Evolutionary conservation across 1,140 invertebrate species (phyloP).

Genomic region (Drosophila murphyi): DNA sequence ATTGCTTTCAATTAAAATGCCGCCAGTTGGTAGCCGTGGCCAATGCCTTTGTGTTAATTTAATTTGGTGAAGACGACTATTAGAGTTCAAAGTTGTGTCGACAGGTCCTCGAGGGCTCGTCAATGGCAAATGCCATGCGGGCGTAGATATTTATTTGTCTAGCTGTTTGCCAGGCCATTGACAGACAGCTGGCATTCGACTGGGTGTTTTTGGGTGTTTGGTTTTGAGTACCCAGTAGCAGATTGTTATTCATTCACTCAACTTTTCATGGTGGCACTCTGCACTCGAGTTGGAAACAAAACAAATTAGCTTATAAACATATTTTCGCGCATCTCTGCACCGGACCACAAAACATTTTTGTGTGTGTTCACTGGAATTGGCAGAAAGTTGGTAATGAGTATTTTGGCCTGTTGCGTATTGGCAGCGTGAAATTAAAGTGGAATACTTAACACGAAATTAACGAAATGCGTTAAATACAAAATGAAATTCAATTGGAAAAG

Average conservation of each 20-base stretch:
- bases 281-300: constrained; percentile 33
- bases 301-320: constrained; percentile 55
- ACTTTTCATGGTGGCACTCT: constrained; percentile 35
- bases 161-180: constrained; percentile 36
- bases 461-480: background rate
- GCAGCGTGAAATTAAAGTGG: background rate
- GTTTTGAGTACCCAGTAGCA: background rate
- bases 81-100: constrained; percentile 67
- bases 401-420: background rate
- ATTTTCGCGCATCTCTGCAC: constrained; percentile 47
- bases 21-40: constrained; percentile 62
- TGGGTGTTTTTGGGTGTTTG: too few species aligned
- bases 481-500: background rate
- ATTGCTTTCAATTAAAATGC: constrained; percentile 81
- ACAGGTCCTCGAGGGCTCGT: constrained; percentile 43
- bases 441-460: background rate
- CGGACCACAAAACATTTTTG: constrained; percentile 31
- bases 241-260: constrained; percentile 48
- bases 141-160: constrained; percentile 41
- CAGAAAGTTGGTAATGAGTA: background rate
- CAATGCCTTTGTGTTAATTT: constrained; percentile 76
- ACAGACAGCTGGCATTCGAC: constrained; percentile 46
- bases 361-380: background rate
- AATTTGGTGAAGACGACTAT: constrained; percentile 64
- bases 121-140: constrained; percentile 54